Percentiles rank a stretch among this genome's conserved stretches.
Evolutionary conservation across 2,888 invertebrate genomes (phyloP).

Genomic region (Nomada goodeniana): DNA sequence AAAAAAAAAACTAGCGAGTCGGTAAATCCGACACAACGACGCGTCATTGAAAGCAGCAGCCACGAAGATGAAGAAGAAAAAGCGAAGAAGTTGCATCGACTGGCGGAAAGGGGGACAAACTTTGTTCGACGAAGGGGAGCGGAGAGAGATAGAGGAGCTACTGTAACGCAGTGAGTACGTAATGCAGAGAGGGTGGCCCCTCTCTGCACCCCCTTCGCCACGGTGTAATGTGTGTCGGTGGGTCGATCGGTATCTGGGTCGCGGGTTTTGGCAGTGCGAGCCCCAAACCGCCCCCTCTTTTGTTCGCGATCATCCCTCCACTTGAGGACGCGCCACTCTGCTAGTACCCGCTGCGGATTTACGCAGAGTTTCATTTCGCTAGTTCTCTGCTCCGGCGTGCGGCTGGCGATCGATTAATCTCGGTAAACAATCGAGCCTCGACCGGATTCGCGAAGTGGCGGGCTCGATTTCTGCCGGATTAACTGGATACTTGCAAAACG

Average conservation of each 20-base stretch:
- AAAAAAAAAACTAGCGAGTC: neutral
- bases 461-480: slow-evolving; percentile 12
- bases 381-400: slow-evolving; percentile 13
- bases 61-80: slow-evolving; percentile 7
- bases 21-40: slow-evolving; percentile 5
- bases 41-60: slow-evolving; percentile 16
- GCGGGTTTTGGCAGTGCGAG: slow-evolving; percentile 83
- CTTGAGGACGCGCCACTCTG: slow-evolving; percentile 52
- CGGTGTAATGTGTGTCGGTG: slow-evolving; percentile 77
- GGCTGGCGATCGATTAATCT: slow-evolving; percentile 37
- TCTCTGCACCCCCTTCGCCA: slow-evolving; percentile 8
- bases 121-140: neutral
- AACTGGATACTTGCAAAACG: neutral
- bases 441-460: slow-evolving; percentile 18
- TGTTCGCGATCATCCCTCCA: slow-evolving; percentile 58
- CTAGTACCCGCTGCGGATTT: slow-evolving; percentile 50
- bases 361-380: slow-evolving; percentile 58
- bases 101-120: slow-evolving; percentile 4
- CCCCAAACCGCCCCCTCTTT: slow-evolving; percentile 63
- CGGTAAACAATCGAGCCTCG: slow-evolving; percentile 43
- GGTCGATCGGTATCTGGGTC: slow-evolving; percentile 84
- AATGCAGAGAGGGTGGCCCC: slow-evolving; percentile 22
- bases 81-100: slow-evolving; percentile 8
- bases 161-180: slow-evolving; percentile 49
- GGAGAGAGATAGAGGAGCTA: slow-evolving; percentile 9